Evolutionary conservation across 2,888 invertebrate genomes (phyloP), one percentile per base, ranked within the genome.

Genomic region (Ormia ochracea): DNA sequence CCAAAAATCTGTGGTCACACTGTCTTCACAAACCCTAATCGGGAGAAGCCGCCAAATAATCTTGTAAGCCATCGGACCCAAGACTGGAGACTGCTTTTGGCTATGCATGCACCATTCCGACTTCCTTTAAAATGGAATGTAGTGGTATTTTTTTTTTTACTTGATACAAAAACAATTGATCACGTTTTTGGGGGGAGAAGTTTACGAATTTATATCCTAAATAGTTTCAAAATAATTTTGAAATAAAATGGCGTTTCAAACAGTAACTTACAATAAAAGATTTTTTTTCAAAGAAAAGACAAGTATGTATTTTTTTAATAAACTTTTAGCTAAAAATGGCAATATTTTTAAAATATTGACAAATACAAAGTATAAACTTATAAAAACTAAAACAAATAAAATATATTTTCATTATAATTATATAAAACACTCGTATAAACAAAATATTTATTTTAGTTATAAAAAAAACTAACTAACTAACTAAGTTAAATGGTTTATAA

Each of bases 331-430:
- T 74, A 48, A 19, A 58, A 77, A 19, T 3, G 56, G 36, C 3
- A 58, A 79, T 61, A 76, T 80, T 70, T 79, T 54, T 61, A 56
- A 76, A 80, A 80, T 76, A 76, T 76, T 65, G 65, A 33, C 9
- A 23, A 65, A 65, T 10, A 56, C 21, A 14, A 43, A 14, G 28
- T n/a, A 52, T 19, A 9, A 23, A 54, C 21, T 41, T 10, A 52
- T 21, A 26, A 72, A 63, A 58, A 43, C 10, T n/a, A 19, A 59
- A 52, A 33, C 28, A 48, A 19, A 38, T 4, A 41, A 54, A 9
- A 72, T 76, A 80, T 80, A 75, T 80, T 72, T 76, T 80, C 70
- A 76, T 66, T 59, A 76, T 38, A 66, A 59, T 48, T 65, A 70
- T 75, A 79, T 75, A 70, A 58, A 74, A 54, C 12, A 10, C 17